A percentile compares a stretch with the other conserved stretches of the same genome.
phyloP scores from a whole-genome alignment of 2,113 vertebrate species.

The Solea solea region DNA sequence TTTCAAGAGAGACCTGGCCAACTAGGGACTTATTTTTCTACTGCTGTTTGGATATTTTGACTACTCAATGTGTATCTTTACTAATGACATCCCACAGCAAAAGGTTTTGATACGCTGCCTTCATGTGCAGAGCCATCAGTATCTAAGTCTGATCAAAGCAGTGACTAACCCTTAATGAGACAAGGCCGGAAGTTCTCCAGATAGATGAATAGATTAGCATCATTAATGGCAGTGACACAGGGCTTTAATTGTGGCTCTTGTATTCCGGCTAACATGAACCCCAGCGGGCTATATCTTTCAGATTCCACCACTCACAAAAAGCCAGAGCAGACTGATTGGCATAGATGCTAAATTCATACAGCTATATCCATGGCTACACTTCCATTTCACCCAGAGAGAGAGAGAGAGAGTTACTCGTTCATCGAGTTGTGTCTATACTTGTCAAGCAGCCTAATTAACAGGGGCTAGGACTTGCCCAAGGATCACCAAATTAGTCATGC shows the following conservation, averaged over 20 bases:
- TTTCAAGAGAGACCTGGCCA: no score
- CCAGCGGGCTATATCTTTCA: conserved; percentile 44
- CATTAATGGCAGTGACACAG: conserved; percentile 65
- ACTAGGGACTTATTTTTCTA: background rate
- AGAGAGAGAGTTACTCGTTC: conserved; percentile 26
- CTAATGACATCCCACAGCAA: conserved; percentile 10
- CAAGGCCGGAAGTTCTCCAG: conserved; percentile 60
- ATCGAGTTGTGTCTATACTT: conserved; percentile 38
- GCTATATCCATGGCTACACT: conserved; percentile 55
- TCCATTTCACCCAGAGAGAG: conserved; percentile 48
- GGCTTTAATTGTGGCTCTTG: conserved; percentile 69
- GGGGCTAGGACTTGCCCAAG: conserved; percentile 41
- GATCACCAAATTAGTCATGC: conserved; percentile 40
- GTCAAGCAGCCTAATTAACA: conserved; percentile 66
- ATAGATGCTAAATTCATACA: conserved; percentile 61
- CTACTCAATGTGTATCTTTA: background rate
- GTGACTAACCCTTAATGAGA: conserved; percentile 42
- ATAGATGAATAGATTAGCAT: conserved; percentile 70
- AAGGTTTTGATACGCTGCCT: conserved; percentile 42
- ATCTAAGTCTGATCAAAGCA: conserved; percentile 49
- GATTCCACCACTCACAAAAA: conserved; percentile 32
- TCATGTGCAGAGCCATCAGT: conserved; percentile 39
- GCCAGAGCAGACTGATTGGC: conserved; percentile 57
- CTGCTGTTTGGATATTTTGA: background rate
- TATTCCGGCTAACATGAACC: conserved; percentile 51